Percentiles rank a stretch among this genome's conserved stretches.
Conservation (phyloP, 2,113 vertebrate genomes). For the Carassius gibelio region DNA sequence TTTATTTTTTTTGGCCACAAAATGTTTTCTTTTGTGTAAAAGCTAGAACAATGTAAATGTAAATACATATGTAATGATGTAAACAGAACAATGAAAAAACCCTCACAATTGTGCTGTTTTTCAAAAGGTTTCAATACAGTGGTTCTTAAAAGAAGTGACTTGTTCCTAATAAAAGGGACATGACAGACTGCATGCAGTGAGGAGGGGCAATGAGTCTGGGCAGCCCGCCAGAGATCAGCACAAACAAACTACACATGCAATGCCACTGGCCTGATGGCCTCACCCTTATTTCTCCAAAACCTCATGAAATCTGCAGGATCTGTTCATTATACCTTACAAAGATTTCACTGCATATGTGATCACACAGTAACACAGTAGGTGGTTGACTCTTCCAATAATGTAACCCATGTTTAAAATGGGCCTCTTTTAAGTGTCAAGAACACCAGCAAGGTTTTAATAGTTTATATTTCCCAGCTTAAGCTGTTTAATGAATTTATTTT, state of each 20-base stretch:
- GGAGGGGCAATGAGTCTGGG: conserved; percentile 15
- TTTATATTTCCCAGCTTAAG: neutral
- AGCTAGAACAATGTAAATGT: neutral
- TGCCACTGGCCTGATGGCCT: conserved; percentile 11
- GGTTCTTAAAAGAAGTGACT: neutral
- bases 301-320: conserved; percentile 20
- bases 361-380: neutral
- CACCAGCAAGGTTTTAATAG: neutral
- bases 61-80: neutral
- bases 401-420: neutral
- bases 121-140: neutral
- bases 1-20: too few relatives aligned
- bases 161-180: conserved; percentile 15
- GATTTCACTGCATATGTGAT: neutral
- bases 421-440: neutral
- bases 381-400: neutral
- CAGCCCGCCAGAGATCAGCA: conserved; percentile 34
- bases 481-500: conserved; percentile 13
- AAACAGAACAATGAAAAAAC: neutral
- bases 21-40: neutral
- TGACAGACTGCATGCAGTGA: conserved; percentile 38
- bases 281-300: conserved; percentile 17
- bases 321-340: conserved; percentile 15
- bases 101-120: neutral
- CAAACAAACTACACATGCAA: conserved; percentile 54